phyloP scores from a whole-genome alignment of 1,140 invertebrate species.

The Pogonus chalceus region DNA sequence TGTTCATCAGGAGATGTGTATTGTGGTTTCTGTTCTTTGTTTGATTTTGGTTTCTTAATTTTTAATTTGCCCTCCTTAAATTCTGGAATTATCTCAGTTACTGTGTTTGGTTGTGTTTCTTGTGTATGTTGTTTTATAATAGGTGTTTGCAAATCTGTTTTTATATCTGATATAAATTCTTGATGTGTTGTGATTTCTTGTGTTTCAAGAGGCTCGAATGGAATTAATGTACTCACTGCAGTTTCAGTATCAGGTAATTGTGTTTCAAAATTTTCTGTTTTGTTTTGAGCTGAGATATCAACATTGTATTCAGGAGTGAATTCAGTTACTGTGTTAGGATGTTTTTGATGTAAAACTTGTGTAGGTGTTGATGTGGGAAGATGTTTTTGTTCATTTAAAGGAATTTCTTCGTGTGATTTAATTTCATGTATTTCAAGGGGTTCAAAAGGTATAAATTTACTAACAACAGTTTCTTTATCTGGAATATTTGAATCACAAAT shows the following conservation, averaged over 20 bases:
- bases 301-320: too few species aligned
- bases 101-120: not conserved
- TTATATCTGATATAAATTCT: too few species aligned
- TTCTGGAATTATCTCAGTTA: not conserved
- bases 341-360: not conserved
- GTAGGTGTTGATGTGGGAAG: not conserved
- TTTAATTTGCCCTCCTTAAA: not conserved
- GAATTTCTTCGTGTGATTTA: not conserved
- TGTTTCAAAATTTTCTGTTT: too few species aligned
- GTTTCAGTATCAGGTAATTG: too few species aligned
- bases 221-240: not conserved
- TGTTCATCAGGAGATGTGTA: not conserved
- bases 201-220: not conserved
- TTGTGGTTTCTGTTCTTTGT: not conserved
- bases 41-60: not conserved
- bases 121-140: not conserved
- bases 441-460: not conserved
- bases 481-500: too few species aligned
- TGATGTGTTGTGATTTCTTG: not conserved
- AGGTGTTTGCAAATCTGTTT: not conserved
- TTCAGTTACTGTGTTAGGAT: too few species aligned
- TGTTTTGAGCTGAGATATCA: too few species aligned
- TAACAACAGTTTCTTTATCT: too few species aligned
- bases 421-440: not conserved
- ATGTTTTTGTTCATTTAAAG: not conserved